phyloP scores from a whole-genome alignment of 1,140 invertebrate genomes.

The Riptortus pedestris region DNA sequence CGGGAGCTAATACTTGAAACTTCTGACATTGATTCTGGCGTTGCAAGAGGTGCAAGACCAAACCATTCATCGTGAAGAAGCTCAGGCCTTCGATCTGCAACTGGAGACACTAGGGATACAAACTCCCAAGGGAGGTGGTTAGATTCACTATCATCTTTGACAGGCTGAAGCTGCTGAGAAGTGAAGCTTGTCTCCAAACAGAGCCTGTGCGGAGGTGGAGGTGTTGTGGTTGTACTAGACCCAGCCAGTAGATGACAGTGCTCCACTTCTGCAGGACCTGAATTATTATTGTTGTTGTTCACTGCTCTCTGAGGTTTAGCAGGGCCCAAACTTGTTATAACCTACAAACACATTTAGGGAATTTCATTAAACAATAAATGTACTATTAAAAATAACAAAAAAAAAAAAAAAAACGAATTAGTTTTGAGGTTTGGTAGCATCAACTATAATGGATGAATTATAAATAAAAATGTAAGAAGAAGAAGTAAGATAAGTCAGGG shows the following conservation, averaged over 20 bases:
- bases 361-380: conserved; percentile 23
- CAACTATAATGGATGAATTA: too few relatives aligned
- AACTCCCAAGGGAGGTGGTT: conserved; percentile 34
- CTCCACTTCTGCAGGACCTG: conserved; percentile 31
- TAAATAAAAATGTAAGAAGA: too few relatives aligned
- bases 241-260: conserved; percentile 35
- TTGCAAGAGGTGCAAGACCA: conserved; percentile 65
- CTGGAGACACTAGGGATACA: conserved; percentile 30
- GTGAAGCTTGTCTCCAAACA: conserved; percentile 68
- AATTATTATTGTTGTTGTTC: conserved; percentile 31
- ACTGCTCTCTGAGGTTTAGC: conserved; percentile 53
- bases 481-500: too few relatives aligned
- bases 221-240: conserved; percentile 36
- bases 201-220: conserved; percentile 45
- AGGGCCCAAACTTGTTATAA: conserved; percentile 62
- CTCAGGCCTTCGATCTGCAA: conserved; percentile 35
- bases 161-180: conserved; percentile 11
- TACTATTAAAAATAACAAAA: too few relatives aligned
- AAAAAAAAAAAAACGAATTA: neutral
- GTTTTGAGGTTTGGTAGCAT: too few relatives aligned
- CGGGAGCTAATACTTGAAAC: conserved; percentile 53
- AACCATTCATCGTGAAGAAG: conserved; percentile 52
- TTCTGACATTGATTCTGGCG: conserved; percentile 74
- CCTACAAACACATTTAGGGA: too few relatives aligned
- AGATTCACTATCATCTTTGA: conserved; percentile 27